Evolutionary conservation across 2,113 vertebrate genomes (phyloP).

Genomic region (Trogon surrucura): DNA sequence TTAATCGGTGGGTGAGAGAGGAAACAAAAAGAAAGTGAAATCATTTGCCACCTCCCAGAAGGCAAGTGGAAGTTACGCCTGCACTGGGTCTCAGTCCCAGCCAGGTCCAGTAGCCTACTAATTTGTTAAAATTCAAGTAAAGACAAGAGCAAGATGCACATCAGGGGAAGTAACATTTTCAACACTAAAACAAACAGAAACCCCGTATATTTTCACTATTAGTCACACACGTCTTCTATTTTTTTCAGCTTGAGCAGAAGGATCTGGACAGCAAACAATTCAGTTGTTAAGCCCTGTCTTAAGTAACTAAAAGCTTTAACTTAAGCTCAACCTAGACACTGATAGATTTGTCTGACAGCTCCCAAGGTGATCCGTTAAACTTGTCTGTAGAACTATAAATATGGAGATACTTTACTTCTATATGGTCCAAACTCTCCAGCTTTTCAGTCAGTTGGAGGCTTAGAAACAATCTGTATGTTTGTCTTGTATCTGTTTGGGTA

Average conservation of each 20-base stretch:
- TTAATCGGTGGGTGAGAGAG: not conserved
- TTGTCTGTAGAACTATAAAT: not conserved
- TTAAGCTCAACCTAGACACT: not conserved
- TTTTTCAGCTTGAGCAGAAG: not conserved
- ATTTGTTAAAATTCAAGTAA: not conserved
- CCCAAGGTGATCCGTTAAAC: not conserved
- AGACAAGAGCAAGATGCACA: not conserved
- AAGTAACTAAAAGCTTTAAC: not conserved
- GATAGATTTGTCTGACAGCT: not conserved
- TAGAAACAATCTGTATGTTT: not conserved
- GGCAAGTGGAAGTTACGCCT: too few relatives aligned
- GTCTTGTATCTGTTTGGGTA: not conserved
- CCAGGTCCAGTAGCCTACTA: fast-evolving
- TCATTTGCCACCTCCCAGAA: not conserved
- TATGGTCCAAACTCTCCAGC: not conserved
- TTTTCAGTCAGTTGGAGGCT: not conserved
- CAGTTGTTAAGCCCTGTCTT: not conserved
- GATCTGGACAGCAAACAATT: not conserved
- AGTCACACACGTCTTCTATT: not conserved
- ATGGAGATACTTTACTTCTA: not conserved
- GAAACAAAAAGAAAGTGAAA: not conserved
- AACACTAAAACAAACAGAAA: too few relatives aligned
- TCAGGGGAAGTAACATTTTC: not conserved
- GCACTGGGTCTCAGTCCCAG: not conserved
- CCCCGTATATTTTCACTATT: not conserved